Evolutionary conservation across 2,888 invertebrate genomes (phyloP).

Genomic region (Geotrupes spiniger): DNA sequence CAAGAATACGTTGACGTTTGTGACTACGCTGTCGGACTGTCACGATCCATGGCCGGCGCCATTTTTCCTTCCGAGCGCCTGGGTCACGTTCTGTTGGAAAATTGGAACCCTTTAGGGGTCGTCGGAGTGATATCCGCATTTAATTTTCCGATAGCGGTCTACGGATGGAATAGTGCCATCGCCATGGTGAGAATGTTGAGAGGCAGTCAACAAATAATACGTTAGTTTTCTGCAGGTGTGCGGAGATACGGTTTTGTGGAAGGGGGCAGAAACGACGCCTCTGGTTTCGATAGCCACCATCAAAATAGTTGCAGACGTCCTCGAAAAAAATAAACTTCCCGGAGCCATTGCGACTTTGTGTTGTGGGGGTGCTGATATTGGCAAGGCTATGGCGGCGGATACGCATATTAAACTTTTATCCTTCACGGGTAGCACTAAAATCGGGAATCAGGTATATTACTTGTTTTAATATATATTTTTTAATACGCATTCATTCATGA

Average conservation of each 20-base stretch:
- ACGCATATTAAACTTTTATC: slow-evolving; percentile 84
- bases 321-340: slow-evolving; percentile 81
- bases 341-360: slow-evolving; percentile 83
- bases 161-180: slow-evolving; percentile 97
- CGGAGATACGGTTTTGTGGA: slow-evolving; percentile 87
- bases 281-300: slow-evolving; percentile 90
- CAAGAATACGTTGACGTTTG: slow-evolving; percentile 97
- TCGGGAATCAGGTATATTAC: slow-evolving; percentile 73
- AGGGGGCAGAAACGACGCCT: slow-evolving; percentile 94
- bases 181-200: slow-evolving; percentile 64
- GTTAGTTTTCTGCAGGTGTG: slow-evolving; percentile 59
- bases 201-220: neutral
- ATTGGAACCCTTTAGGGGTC: slow-evolving; percentile 95
- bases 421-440: slow-evolving; percentile 92
- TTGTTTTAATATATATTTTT: too few species aligned
- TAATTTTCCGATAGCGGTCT: slow-evolving; percentile 98
- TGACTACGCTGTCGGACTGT: slow-evolving; percentile 95
- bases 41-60: slow-evolving; percentile 78
- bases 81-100: slow-evolving; percentile 89
- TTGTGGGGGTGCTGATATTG: slow-evolving; percentile 86
- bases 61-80: slow-evolving; percentile 91
- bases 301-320: slow-evolving; percentile 76
- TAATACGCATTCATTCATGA: too few species aligned
- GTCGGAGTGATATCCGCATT: slow-evolving; percentile 97
- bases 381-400: slow-evolving; percentile 80